Evolutionary conservation across 1,140 invertebrate species (phyloP), one percentile per base, ranked within the genome.

Genomic region (Bombus sibiricus): DNA sequence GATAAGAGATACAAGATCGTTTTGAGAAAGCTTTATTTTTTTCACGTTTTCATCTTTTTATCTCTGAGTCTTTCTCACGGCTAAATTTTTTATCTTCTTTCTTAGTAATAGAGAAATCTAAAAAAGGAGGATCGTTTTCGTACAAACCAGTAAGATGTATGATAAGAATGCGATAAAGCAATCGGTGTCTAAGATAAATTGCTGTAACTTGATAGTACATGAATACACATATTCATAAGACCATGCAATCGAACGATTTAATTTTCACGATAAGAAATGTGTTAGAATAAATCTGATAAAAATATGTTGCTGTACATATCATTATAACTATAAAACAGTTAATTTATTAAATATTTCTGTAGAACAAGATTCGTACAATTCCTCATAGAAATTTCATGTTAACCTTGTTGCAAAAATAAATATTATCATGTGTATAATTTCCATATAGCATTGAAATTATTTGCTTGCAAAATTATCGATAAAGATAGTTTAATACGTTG

Each of bases 151-250:
- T 79, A 64, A 59, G 62, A 85, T 43, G 37, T 18, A 9, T 10
- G 77, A 85, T 80, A 80, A 62, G 39, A 22, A 1, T 8, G 15
- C 25, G 76, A 84, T 84, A 84, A 69, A 64, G 32, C 28, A 53
- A 72, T 47, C 25, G 41, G 13, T 71, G 47, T 72, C 12, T 13
- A 25, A 80, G 75, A 80, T 85, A 85, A 80, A 80, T 28, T 28
- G n/a, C 8, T 34, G 25, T 68, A 41, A 37, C n/a, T 43, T 69
- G 4, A 8, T 32, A 3, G 22, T 12, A 62, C 22, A 43, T 37
- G 37, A 53, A 59, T 85, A 64, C n/a, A 80, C 3, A 41, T 64
- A 41, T 34, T 32, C 15, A 15, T n/a, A 37, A 6, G 15, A 28
- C 25, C 1, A 34, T 43, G 15, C 22, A 47, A 47, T 12, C 22